Evolutionary conservation across 2,113 vertebrate species (phyloP).

Genomic region (Canis aureus): DNA sequence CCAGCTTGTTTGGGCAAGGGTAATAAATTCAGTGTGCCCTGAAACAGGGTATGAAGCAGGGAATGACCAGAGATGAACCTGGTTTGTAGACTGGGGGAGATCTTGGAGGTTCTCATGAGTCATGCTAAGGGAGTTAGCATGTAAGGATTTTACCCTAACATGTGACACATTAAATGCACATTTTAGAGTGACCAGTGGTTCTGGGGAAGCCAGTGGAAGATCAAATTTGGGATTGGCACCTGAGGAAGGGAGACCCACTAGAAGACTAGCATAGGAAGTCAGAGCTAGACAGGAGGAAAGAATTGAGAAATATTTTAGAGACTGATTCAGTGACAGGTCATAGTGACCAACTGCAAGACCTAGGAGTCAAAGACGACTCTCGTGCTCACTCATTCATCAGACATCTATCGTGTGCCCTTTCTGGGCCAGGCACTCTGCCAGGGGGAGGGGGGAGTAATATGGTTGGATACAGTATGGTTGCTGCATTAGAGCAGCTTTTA

Average conservation of each 20-base stretch:
- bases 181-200: neutral
- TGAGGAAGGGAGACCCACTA: neutral
- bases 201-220: neutral
- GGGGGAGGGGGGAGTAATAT: neutral
- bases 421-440: neutral
- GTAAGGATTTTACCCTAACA: neutral
- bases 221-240: neutral
- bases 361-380: neutral
- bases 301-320: neutral
- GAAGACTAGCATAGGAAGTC: neutral
- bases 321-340: conserved; percentile 19
- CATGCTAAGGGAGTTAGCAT: neutral
- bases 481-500: neutral
- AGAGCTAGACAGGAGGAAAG: neutral
- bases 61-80: neutral
- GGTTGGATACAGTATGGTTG: neutral
- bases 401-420: neutral
- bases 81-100: neutral
- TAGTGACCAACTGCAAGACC: neutral
- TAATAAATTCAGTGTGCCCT: neutral
- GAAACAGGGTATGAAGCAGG: neutral
- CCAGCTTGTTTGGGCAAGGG: neutral
- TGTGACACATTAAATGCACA: neutral
- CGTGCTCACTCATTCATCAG: neutral
- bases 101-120: neutral